Conservation (phyloP, 2,797 vertebrate species). For the Setipinna tenuifilis region DNA sequence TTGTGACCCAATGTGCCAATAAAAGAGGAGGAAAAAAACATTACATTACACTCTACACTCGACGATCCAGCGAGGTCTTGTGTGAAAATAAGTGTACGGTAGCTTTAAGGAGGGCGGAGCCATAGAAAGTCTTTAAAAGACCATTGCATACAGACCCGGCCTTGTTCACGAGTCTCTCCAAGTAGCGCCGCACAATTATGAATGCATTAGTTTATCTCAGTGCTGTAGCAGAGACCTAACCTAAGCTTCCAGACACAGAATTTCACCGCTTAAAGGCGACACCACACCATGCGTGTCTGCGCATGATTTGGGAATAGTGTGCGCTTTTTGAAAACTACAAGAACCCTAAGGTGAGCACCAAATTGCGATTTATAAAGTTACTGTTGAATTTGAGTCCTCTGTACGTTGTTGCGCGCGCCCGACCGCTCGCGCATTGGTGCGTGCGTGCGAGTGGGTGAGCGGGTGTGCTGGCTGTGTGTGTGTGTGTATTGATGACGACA, state of each 20-base stretch:
- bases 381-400: not conserved
- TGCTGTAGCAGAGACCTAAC: constrained; percentile 57
- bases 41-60: not conserved
- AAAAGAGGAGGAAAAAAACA: not conserved
- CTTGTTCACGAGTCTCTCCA: constrained; percentile 45
- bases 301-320: constrained; percentile 38
- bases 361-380: constrained; percentile 25
- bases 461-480: constrained; percentile 24
- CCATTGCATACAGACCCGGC: constrained; percentile 56
- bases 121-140: constrained; percentile 63
- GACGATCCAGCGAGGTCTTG: not conserved
- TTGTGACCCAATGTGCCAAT: not conserved
- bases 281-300: constrained; percentile 37
- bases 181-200: constrained; percentile 39
- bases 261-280: constrained; percentile 25
- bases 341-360: constrained; percentile 69
- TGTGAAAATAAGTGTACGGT: constrained; percentile 38
- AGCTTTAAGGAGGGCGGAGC: constrained; percentile 77
- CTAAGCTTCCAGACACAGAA: constrained; percentile 47
- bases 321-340: constrained; percentile 42
- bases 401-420: constrained; percentile 20
- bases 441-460: constrained; percentile 21
- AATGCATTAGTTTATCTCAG: constrained; percentile 49
- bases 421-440: constrained; percentile 1
- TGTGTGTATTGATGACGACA: constrained; percentile 55